Evolutionary conservation across 2,888 invertebrate genomes (phyloP).

Genomic region (Schrankia costaestrigalis): DNA sequence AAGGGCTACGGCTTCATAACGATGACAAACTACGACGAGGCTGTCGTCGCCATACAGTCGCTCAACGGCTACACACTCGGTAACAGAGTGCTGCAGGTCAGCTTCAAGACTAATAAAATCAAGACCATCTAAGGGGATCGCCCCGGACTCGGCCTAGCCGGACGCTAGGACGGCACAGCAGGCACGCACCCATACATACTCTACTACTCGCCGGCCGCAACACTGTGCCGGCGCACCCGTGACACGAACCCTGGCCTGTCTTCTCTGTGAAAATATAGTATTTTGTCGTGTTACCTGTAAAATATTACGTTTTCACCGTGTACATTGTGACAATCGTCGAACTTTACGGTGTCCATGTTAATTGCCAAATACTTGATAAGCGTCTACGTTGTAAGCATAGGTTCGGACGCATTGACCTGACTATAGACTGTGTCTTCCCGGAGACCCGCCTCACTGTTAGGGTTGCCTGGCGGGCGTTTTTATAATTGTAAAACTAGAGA

Average conservation of each 20-base stretch:
- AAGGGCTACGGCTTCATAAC: conserved; percentile 97
- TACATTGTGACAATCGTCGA: conserved; percentile 26
- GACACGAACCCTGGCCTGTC: conserved; percentile 24
- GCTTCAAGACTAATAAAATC: conserved; percentile 93
- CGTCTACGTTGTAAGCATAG: conserved; percentile 25
- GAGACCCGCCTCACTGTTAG: conserved; percentile 30
- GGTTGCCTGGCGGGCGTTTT: conserved; percentile 44
- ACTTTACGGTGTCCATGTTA: conserved; percentile 30
- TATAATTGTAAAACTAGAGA: conserved; percentile 54
- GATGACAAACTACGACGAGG: conserved; percentile 97
- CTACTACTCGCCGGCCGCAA: conserved; percentile 22
- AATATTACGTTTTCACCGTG: conserved; percentile 35
- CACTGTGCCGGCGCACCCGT: conserved; percentile 17
- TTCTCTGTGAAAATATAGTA: conserved; percentile 33
- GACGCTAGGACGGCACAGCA: conserved; percentile 78
- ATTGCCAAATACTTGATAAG: conserved; percentile 34
- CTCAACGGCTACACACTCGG: conserved; percentile 95
- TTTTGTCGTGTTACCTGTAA: conserved; percentile 29
- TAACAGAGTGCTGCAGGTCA: conserved; percentile 94
- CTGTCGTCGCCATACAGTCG: conserved; percentile 94
- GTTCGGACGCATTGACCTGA: conserved; percentile 29
- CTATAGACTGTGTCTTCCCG: conserved; percentile 50
- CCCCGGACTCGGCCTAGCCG: conserved; percentile 61
- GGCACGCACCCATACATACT: conserved; percentile 76
- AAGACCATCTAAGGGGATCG: conserved; percentile 83